These are phyloP conservation scores for Leptatherina wallacei DNA, from an alignment of 2,797 vertebrate species.

Conservation along the genomic window DNA sequence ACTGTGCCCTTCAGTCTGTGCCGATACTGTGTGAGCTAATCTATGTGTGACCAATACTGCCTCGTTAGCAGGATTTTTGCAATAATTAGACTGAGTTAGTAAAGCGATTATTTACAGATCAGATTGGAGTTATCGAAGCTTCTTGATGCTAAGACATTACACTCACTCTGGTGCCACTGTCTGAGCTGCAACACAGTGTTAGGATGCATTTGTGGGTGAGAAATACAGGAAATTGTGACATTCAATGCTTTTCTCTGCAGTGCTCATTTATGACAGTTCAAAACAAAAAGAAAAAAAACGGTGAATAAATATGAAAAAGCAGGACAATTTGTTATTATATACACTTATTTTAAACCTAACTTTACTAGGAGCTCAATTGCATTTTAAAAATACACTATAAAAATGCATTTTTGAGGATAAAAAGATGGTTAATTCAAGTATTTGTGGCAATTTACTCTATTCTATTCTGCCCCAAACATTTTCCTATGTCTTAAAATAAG, in stretches of 20 bases:
- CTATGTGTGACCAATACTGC: constrained; percentile 31
- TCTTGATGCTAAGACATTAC: constrained; percentile 4
- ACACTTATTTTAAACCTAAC: too few relatives aligned
- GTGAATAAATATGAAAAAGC: neutral
- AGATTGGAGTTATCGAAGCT: constrained; percentile 29
- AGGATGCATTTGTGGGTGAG: neutral
- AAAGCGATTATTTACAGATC: constrained; percentile 25
- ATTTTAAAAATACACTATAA: neutral
- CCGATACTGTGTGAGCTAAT: constrained; percentile 18
- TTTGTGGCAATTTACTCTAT: too few relatives aligned
- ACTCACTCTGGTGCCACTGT: neutral
- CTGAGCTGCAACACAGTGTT: neutral
- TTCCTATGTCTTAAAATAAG: neutral
- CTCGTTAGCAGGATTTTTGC: constrained; percentile 23
- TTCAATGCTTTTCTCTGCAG: neutral
- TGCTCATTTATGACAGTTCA: neutral
- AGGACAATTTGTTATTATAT: neutral
- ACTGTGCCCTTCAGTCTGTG: neutral
- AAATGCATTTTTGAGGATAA: too few relatives aligned
- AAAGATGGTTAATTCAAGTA: too few relatives aligned
- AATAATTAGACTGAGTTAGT: constrained; percentile 28
- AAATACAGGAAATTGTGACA: neutral
- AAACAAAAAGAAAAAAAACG: too few relatives aligned
- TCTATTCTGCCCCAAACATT: too few relatives aligned
- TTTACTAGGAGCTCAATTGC: too few relatives aligned